Base-by-base conservation (phyloP, 2,888 invertebrate genomes). In the Dasypogon diadema region DNA sequence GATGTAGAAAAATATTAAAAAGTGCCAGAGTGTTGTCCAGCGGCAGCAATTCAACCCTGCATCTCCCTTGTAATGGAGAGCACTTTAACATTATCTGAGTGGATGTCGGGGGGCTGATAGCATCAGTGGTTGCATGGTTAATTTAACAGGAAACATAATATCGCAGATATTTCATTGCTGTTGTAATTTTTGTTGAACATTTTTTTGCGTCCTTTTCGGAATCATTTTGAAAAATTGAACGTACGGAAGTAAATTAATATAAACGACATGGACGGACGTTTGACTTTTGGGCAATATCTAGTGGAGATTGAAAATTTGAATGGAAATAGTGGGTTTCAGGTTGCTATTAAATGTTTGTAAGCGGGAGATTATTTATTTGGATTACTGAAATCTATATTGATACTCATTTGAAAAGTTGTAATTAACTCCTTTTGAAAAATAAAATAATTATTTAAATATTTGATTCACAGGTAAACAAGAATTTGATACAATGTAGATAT, bases 71-170 rank as follows among this genome's bases (percentile, higher is more conserved):
- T 26, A 56, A 24, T 24, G 65, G 8, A 16, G 21, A 30, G 21
- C 51, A 8, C 18, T 10, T 68, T 68, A 30, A 51, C 18, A 26
- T 51, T 68, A 48, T 68, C 51, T 26, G 68, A 48, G 30, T 68
- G 48, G 48, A 26, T 68, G 12, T 30, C 8, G 4, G 30, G 30
- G 8, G 42, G 2, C 51, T 51, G 51, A 51, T 51, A 51, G 18
- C 14, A 51, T 51, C 51, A 21, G 16, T 8, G 18, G 0, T 21
- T 51, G 8, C 21, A 18, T 51, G n/a, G 51, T 51, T 51, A n/a
- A 51, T 51, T 51, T 51, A 51, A 51, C 48, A 48, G 48, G 48
- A 48, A 48, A 48, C 48, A 12, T 16, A 16, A 2, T 48, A 48
- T 48, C 12, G 5, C 6, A 48, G 12, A 16, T 48, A 16, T 16